Evolutionary conservation across 2,113 vertebrate genomes (phyloP).

Genomic region (Tauraco erythrolophus): DNA sequence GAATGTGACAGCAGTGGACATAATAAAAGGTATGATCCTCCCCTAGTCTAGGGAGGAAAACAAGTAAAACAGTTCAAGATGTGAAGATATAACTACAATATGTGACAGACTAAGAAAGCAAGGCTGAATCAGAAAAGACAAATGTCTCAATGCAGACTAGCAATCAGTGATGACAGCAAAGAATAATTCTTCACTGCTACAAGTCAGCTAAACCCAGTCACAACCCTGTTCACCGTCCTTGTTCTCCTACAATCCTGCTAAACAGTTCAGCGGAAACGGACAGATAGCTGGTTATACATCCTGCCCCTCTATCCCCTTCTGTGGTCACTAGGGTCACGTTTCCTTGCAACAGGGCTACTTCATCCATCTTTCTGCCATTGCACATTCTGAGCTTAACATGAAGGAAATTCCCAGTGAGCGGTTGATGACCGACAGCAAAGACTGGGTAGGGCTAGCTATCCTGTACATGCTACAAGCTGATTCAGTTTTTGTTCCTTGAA

Average conservation of each 20-base stretch:
- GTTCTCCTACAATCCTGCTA: neutral
- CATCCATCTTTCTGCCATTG: neutral
- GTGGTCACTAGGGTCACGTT: neutral
- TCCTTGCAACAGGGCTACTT: neutral
- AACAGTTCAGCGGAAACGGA: neutral
- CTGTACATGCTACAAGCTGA: accelerated
- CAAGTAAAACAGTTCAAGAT: neutral
- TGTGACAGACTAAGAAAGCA: neutral
- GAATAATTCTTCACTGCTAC: neutral
- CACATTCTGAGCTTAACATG: neutral
- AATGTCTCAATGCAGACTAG: neutral
- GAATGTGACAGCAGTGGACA: neutral
- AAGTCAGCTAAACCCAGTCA: neutral
- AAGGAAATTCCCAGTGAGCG: neutral
- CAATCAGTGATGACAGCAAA: neutral
- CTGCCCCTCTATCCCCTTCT: neutral
- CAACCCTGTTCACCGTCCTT: neutral
- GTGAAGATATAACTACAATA: neutral
- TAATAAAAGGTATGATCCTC: neutral
- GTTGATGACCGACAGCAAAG: neutral
- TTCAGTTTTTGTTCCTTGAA: neutral
- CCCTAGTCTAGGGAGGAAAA: neutral
- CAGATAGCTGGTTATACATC: too few species aligned
- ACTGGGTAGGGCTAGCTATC: accelerated
- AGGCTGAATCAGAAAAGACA: neutral